Base-by-base conservation (phyloP, 2,888 invertebrate genomes). In the Glyphotaelius pellucidus region DNA sequence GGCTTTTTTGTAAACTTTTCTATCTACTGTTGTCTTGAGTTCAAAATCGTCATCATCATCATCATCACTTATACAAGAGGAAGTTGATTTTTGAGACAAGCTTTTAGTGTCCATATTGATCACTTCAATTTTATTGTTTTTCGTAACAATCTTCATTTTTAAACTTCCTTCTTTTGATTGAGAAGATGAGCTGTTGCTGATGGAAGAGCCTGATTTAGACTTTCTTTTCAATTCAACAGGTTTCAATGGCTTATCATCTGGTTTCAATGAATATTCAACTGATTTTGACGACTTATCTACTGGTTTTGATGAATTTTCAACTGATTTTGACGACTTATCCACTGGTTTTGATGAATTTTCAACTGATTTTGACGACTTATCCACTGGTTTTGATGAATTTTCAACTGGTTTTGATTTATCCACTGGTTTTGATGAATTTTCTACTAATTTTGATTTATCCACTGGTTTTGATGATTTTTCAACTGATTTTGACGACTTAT, bases 41-140 rank as follows among this genome's bases (percentile, higher is more conserved):
- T 90, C 92, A 67, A 91, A 91, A 38, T 88, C 89, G 52, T 91
- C 90, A 42, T 91, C 91, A 12, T 92, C 91, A 12, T 92, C 92
- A 11, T 90, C 90, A 42, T 92, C 92, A 31, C 91, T 91, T 14
- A 90, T 30, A 81, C 88, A 91, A n/a, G 92, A 91, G 11, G 89
- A 90, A 32, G 85, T 81, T 15, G 92, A 90, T 80, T 89, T 90
- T 35, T 91, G 85, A 42, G 91, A 90, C 15, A 90, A 92, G 67
- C 15, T 14, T 67, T 30, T 30, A 67, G 25, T 38, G 89, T 80
- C 30, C 25, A 79, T 31, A 85, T 85, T 85, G 38, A 89, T 47
- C 19, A 90, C 90, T 14, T 47, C 84, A 19, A 52, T 90, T 80
- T 30, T 84, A 81, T 35, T 38, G 81, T 88, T 52, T 30, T 90